Evolutionary conservation across 2,113 vertebrate species (phyloP), one percentile per base, ranked within the genome.

Genomic region (Eulemur macaco): DNA sequence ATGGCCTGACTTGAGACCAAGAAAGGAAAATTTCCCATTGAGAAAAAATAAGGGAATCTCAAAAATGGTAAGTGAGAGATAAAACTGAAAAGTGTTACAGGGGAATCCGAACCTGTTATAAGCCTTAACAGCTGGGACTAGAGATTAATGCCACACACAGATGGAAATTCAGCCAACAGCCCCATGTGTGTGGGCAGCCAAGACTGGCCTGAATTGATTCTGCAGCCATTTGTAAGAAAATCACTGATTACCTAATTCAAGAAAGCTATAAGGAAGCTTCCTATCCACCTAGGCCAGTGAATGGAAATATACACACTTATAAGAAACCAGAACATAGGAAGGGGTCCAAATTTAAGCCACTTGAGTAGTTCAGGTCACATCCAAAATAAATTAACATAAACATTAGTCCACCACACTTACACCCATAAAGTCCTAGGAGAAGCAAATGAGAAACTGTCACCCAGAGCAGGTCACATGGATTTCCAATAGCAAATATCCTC

Each of bases 31-130:
- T 80, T 92, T 50, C n/a, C 29, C 64, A 42, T 21, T 85, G 23
- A 52, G 21, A 34, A 68, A 29, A n/a, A 34, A 58, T 25, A 5
- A 81, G 45, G 87, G 25, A 31, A 45, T 82, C n/a, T 90, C 18
- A 68, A 50, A 89, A 73, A 42, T 47, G 71, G 91, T 60, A 86
- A 97, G 68, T 86, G 92, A 86, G 52, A 63, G 37, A 82, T 73
- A 78, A 85, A 87, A 54, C 31, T 20, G 50, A 39, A 66, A 85
- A 68, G 1, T 37, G n/a, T 82, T 68, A 37, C 1, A 50, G 54
- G 39, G 74, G 63, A 73, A 68, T 78, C 88, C 60, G 54, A 94
- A 42, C 31, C 50, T 60, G 9, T 71, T n/a, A 31, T 1, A 76
- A 71, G 76, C 31, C 8, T 60, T 50, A 76, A 37, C 58, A 77